phyloP scores from a whole-genome alignment of 2,113 vertebrate species.

The Pomatostomus ruficeps region DNA sequence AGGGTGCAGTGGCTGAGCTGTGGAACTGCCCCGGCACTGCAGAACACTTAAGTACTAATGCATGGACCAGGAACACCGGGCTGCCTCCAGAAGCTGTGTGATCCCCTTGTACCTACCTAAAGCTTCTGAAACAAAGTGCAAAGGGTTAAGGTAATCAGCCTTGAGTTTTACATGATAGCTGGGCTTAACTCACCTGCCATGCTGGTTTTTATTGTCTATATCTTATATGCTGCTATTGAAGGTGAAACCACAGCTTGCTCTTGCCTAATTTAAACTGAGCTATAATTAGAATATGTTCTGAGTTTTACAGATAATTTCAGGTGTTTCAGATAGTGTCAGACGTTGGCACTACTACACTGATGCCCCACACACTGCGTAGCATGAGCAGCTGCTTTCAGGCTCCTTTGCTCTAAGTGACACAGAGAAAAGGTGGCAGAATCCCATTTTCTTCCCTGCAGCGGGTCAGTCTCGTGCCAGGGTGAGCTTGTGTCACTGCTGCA shows the following conservation, averaged over 20 bases:
- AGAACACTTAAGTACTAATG: not conserved
- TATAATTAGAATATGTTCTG: not conserved
- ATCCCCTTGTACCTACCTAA: not conserved
- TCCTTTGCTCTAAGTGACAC: not conserved
- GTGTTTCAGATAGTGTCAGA: not conserved
- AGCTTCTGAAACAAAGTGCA: not conserved
- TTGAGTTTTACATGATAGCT: not conserved
- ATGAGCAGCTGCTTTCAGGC: not conserved
- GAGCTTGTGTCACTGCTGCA: not conserved
- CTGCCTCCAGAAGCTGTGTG: not conserved
- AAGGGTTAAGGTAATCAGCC: not conserved
- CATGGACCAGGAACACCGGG: not conserved
- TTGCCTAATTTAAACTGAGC: not conserved
- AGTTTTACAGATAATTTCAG: not conserved
- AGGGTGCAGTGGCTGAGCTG: not conserved
- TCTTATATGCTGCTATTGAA: constrained; percentile 35
- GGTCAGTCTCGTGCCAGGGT: not conserved
- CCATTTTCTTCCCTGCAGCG: not conserved
- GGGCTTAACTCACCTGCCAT: not conserved
- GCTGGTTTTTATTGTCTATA: not conserved
- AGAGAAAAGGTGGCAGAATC: not conserved
- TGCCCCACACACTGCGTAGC: fast-evolving
- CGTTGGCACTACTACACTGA: not conserved
- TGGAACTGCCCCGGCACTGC: not conserved
- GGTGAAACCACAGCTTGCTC: not conserved